These are phyloP conservation scores for Protodeltote pygarga DNA, from an alignment of 2,888 invertebrate species.

Conservation along the genomic window DNA sequence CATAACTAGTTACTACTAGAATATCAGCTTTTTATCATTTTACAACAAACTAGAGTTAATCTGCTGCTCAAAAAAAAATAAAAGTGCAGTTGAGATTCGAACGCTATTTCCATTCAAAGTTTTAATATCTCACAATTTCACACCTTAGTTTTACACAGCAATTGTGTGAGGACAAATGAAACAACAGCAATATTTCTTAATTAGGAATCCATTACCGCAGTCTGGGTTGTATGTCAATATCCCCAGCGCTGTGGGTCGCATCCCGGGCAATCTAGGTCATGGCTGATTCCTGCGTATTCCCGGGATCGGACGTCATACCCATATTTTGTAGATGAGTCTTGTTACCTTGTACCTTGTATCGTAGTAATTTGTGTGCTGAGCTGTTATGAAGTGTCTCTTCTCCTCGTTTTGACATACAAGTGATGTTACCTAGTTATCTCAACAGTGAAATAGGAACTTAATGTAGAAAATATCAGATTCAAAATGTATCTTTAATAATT, in stretches of 20 bases:
- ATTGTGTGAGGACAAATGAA: slow-evolving; percentile 6
- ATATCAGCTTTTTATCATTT: too few relatives aligned
- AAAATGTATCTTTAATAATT: too few relatives aligned
- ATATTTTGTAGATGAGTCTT: slow-evolving; percentile 22
- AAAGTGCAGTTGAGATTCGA: too few relatives aligned
- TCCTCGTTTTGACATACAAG: too few relatives aligned
- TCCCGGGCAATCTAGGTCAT: slow-evolving; percentile 56
- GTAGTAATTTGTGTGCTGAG: slow-evolving; percentile 17
- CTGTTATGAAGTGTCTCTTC: background rate
- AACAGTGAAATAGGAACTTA: too few relatives aligned
- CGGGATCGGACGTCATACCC: slow-evolving; percentile 30
- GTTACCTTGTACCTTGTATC: too few relatives aligned
- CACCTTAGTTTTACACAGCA: slow-evolving; percentile 3
- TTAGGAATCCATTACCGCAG: slow-evolving; percentile 9
- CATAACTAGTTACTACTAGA: too few relatives aligned
- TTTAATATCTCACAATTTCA: background rate
- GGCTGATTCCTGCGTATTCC: slow-evolving; percentile 54
- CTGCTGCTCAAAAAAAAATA: too few relatives aligned
- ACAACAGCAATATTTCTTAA: slow-evolving; percentile 10
- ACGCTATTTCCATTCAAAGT: background rate
- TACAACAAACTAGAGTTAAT: too few relatives aligned
- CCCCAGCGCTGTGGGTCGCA: slow-evolving; percentile 25
- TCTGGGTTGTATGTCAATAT: slow-evolving; percentile 31
- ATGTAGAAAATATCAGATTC: too few relatives aligned
- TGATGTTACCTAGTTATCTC: too few relatives aligned